phyloP scores from a whole-genome alignment of 2,113 vertebrate species.

The Neodon shergylaensis region DNA sequence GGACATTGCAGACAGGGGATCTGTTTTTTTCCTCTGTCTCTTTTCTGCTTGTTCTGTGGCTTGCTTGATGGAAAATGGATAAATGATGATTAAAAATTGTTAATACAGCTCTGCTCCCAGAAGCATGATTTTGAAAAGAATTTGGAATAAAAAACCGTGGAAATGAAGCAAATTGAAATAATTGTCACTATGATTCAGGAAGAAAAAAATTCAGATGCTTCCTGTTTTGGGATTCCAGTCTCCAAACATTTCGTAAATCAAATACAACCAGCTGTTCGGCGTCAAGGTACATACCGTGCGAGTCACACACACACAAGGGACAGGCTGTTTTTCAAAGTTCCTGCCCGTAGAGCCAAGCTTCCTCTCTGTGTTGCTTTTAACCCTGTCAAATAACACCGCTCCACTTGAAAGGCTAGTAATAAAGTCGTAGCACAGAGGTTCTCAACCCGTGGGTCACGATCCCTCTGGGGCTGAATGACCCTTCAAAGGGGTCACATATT shows the following conservation, averaged over 20 bases:
- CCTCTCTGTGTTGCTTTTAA: not conserved
- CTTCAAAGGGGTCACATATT: not conserved
- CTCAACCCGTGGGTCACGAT: not conserved
- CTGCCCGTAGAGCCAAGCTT: slow-evolving; percentile 15
- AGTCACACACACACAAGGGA: not conserved
- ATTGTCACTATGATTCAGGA: not conserved
- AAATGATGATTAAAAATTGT: not conserved
- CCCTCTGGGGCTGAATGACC: not conserved
- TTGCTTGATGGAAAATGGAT: not conserved
- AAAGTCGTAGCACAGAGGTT: not conserved
- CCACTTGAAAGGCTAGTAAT: not conserved
- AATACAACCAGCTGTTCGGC: not conserved
- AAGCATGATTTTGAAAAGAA: slow-evolving; percentile 42
- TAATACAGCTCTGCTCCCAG: not conserved
- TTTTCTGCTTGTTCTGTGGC: slow-evolving; percentile 20
- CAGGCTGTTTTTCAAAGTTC: slow-evolving; percentile 22
- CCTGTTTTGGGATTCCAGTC: not conserved
- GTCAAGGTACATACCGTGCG: not conserved
- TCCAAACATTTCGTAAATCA: slow-evolving; percentile 58
- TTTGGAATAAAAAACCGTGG: slow-evolving; percentile 8
- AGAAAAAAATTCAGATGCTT: slow-evolving; percentile 1
- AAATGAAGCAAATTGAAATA: slow-evolving; percentile 46
- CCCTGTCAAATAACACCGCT: slow-evolving; percentile 39
- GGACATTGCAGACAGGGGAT: not conserved
- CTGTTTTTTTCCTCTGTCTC: not conserved